These are phyloP conservation scores for Eunapius fragilis DNA, from an alignment of 37 sponge, comb jelly and placozoan species.

Conservation along the genomic window DNA sequence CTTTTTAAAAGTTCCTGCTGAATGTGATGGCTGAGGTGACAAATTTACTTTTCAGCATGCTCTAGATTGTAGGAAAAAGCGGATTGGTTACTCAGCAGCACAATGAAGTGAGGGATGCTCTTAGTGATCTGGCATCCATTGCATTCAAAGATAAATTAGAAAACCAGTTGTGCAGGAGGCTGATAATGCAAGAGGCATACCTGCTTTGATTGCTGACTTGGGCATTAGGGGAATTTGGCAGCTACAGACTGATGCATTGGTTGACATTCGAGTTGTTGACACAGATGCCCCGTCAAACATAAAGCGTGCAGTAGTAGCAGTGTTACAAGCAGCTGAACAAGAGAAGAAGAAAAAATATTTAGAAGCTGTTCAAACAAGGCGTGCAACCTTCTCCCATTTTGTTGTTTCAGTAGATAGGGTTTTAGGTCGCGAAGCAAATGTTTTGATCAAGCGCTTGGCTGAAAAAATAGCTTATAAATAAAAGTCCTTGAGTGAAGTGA, in stretches of 20 bases:
- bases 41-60: constrained; percentile 1
- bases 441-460: not conserved
- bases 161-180: too few relatives aligned
- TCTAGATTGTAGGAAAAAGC: constrained; percentile 35
- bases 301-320: constrained; percentile 1
- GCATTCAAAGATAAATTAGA: constrained; percentile 24
- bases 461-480: constrained; percentile 17
- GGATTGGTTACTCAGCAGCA: constrained; percentile 30
- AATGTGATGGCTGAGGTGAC: constrained; percentile 37
- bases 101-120: constrained; percentile 54
- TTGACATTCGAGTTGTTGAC: constrained; percentile 60
- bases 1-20: not conserved
- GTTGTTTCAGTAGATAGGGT: constrained; percentile 43
- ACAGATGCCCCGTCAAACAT: constrained; percentile 20
- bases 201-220: constrained; percentile 54
- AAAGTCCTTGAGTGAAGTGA: constrained; percentile 9
- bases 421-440: constrained; percentile 25
- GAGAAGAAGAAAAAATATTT: not conserved
- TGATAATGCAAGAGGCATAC: not conserved
- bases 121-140: constrained; percentile 38
- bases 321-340: constrained; percentile 26
- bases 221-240: too few relatives aligned
- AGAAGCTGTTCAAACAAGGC: constrained; percentile 17
- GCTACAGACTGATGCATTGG: too few relatives aligned
- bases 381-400: constrained; percentile 37